These are phyloP conservation scores for Pipistrellus kuhlii DNA, from an alignment of 2,797 vertebrate genomes.

Conservation along the genomic window DNA sequence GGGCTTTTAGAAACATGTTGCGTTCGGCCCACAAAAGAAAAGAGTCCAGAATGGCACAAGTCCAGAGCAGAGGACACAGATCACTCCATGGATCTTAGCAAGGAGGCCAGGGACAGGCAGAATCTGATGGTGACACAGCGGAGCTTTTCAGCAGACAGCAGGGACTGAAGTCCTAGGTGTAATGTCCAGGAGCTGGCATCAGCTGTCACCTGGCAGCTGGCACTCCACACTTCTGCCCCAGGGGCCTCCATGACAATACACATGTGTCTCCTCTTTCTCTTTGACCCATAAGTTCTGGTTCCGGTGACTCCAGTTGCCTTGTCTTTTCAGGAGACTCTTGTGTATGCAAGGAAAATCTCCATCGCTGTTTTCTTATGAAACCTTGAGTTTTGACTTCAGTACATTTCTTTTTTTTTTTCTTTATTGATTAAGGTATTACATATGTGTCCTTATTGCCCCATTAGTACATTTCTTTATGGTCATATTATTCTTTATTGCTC, in stretches of 20 bases:
- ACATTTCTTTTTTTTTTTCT: too few relatives aligned
- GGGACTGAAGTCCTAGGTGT: not conserved
- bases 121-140: not conserved
- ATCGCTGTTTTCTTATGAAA: not conserved
- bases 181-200: not conserved
- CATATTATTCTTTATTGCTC: not conserved
- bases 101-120: not conserved
- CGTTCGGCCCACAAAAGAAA: not conserved
- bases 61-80: not conserved
- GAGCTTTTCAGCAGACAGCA: not conserved
- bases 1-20: not conserved
- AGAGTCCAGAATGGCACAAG: not conserved
- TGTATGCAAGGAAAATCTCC: not conserved
- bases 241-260: rapidly evolving
- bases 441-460: too few relatives aligned
- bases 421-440: too few relatives aligned
- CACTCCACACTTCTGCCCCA: not conserved
- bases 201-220: not conserved
- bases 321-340: not conserved
- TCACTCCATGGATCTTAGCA: not conserved
- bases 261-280: not conserved
- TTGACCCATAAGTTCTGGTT: not conserved
- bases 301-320: not conserved
- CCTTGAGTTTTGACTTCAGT: not conserved
- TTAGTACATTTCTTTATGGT: not conserved